Evolutionary conservation across 2,888 invertebrate genomes (phyloP).

Genomic region (Bombyx huttoni): DNA sequence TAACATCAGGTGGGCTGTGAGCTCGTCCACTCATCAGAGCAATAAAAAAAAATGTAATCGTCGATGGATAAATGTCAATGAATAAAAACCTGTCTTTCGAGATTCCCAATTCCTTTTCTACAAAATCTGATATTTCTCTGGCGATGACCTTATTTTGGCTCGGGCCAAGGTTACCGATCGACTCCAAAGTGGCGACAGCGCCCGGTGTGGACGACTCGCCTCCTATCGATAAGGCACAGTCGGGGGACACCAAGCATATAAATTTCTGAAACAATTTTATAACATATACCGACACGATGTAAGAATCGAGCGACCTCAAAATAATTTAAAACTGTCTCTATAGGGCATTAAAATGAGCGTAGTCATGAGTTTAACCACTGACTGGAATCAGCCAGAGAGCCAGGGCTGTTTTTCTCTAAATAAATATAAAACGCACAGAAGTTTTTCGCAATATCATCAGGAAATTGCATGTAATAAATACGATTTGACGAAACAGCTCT

Average conservation of each 20-base stretch:
- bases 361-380: too few relatives aligned
- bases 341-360: too few relatives aligned
- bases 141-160: slow-evolving; percentile 30
- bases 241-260: slow-evolving; percentile 21
- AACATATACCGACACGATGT: too few relatives aligned
- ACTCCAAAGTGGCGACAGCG: slow-evolving; percentile 30
- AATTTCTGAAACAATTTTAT: slow-evolving; percentile 20
- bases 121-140: slow-evolving; percentile 27
- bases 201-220: slow-evolving; percentile 15
- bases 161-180: slow-evolving; percentile 30
- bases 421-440: too few relatives aligned
- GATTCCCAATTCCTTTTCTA: slow-evolving; percentile 38
- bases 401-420: too few relatives aligned
- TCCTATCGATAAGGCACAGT: slow-evolving; percentile 19
- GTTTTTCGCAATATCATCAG: too few relatives aligned
- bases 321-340: slow-evolving; percentile 5
- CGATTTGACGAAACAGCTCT: too few relatives aligned
- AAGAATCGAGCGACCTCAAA: slow-evolving; percentile 5
- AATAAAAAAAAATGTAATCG: too few relatives aligned
- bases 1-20: too few relatives aligned
- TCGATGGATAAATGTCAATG: neutral
- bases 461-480: too few relatives aligned
- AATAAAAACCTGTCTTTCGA: slow-evolving; percentile 24
- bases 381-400: too few relatives aligned
- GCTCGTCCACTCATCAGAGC: too few relatives aligned